Percentiles rank a stretch among this genome's conserved stretches.
phyloP scores from a whole-genome alignment of 2,113 vertebrate species.

The Odontesthes bonariensis region DNA sequence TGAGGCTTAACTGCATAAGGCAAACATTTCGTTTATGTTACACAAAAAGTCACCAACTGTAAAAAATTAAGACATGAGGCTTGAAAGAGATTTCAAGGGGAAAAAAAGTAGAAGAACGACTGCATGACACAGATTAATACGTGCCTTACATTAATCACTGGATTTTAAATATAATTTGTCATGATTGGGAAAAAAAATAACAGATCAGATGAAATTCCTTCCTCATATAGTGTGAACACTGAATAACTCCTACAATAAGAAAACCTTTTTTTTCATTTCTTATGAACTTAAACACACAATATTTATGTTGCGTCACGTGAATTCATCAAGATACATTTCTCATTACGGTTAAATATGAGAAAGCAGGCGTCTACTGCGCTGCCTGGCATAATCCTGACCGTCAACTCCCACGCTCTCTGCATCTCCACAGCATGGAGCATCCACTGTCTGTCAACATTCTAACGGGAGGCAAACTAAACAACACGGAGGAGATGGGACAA shows the following conservation, averaged over 20 bases:
- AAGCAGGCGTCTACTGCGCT: constrained; percentile 49
- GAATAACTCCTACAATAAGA: too few species aligned
- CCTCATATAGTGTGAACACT: too few species aligned
- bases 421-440: constrained; percentile 78
- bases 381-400: constrained; percentile 63
- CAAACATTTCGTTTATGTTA: background rate
- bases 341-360: constrained; percentile 45
- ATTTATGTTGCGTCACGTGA: constrained; percentile 1
- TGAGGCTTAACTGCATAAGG: constrained; percentile 2
- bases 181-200: too few species aligned
- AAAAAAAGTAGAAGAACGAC: too few species aligned
- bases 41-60: background rate
- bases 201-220: too few species aligned
- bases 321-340: constrained; percentile 31
- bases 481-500: constrained; percentile 52
- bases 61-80: background rate
- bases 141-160: too few species aligned
- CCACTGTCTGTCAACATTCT: constrained; percentile 78
- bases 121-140: too few species aligned
- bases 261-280: too few species aligned
- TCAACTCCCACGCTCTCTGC: constrained; percentile 76
- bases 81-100: background rate
- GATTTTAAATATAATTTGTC: too few species aligned
- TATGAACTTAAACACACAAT: background rate
- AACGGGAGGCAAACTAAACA: constrained; percentile 74